Base-by-base conservation (phyloP, 1,140 invertebrate species). In the Drosophila nigrodunni region DNA sequence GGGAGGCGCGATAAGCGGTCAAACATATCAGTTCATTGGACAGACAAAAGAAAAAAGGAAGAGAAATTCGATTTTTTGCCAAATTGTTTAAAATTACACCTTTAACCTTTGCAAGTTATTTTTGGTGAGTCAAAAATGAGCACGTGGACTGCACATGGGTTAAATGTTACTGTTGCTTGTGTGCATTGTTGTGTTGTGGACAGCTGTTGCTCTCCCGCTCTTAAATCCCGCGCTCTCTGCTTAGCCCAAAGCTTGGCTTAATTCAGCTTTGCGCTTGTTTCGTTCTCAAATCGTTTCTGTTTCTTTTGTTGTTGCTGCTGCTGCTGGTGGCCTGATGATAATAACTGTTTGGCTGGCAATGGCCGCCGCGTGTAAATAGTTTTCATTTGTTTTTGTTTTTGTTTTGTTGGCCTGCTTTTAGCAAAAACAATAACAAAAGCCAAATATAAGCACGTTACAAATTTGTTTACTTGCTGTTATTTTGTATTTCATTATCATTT, bases 101-200 rank as follows among this genome's bases (percentile, higher is more conserved):
- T 54, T 52, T 62, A 62, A 70, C 67, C 58, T 54, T 9, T 55
- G 44, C 5, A n/a, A 37, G 18, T 34, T 21, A 41, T 18, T 37
- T 8, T 5, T 37, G 30, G 30, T 47, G 3, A 50, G 61, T 58
- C 43, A 10, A 50, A 60, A 59, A 49, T 47, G 44, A 0, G 64
- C 70, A 73, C 64, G 34, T 67, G 52, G 34, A 1, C 3, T 30
- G 34, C 65, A 47, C 59, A 74, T 58, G 72, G 72, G 72, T 74
- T 70, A 74, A 30, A 74, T 57, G 62, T 70, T 69, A 67, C 72
- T 74, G 67, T 64, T 74, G 72, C 58, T 75, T 43, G 55, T 41
- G 54, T 57, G 54, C 54, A 57, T 57, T 57, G 3, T 41, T 60
- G 41, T 34, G 49, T 7, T 52, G 52, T 35, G 54, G 54, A 39